Conservation (phyloP, 2,888 invertebrate genomes). For the Harpalus rufipes region DNA sequence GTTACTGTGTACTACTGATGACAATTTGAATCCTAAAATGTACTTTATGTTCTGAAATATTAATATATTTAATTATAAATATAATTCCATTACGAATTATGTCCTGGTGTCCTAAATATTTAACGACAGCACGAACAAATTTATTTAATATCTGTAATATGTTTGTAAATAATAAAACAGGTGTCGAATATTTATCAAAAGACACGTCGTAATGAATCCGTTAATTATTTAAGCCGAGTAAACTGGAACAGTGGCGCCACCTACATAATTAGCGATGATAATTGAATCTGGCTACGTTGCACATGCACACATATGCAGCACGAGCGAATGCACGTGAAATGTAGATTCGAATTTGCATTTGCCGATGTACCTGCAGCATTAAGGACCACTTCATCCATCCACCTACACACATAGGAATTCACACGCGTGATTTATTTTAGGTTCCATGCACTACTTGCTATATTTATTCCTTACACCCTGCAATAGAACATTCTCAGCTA, state of each 20-base stretch:
- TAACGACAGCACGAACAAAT: constrained; percentile 10
- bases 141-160: constrained; percentile 7
- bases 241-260: constrained; percentile 57
- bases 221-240: constrained; percentile 60
- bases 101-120: not conserved
- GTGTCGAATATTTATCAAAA: constrained; percentile 45
- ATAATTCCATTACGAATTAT: not conserved
- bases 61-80: not conserved
- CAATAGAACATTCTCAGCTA: too few relatives aligned
- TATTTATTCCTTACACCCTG: not conserved
- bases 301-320: constrained; percentile 43
- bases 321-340: constrained; percentile 30
- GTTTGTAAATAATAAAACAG: constrained; percentile 19
- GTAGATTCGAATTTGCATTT: constrained; percentile 54
- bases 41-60: not conserved
- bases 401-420: constrained; percentile 44
- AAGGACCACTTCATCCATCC: constrained; percentile 45
- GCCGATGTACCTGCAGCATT: constrained; percentile 37
- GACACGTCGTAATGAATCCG: constrained; percentile 47
- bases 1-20: too few relatives aligned
- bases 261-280: constrained; percentile 63
- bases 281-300: constrained; percentile 46
- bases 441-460: not conserved
- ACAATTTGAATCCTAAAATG: too few relatives aligned
- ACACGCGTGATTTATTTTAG: constrained; percentile 48